Evolutionary conservation across 1,140 invertebrate genomes (phyloP).

Genomic region (Fopius arisanus): DNA sequence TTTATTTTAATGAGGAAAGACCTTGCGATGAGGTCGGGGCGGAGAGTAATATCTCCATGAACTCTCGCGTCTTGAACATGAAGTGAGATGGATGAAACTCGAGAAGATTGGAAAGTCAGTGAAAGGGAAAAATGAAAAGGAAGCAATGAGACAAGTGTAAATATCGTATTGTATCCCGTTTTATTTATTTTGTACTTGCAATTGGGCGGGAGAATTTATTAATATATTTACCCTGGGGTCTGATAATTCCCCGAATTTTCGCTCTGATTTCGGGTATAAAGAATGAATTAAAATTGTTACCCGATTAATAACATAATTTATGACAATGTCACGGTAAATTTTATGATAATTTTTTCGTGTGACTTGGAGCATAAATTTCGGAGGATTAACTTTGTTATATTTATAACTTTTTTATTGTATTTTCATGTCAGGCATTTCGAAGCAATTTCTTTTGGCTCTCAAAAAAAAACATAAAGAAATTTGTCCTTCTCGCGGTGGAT

Average conservation of each 20-base stretch:
- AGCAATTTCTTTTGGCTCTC: too few relatives aligned
- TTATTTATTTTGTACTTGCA: not conserved
- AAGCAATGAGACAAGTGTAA: not conserved
- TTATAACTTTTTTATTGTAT: not conserved
- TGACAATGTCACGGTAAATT: too few relatives aligned
- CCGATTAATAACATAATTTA: too few relatives aligned
- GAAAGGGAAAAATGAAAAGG: conserved; percentile 18
- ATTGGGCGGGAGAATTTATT: too few relatives aligned
- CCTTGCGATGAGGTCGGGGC: conserved; percentile 6
- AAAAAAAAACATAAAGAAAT: not conserved
- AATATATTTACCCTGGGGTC: too few relatives aligned
- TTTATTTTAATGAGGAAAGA: not conserved
- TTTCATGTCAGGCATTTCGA: not conserved
- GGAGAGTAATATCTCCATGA: not conserved
- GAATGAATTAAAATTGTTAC: too few relatives aligned
- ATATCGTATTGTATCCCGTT: not conserved
- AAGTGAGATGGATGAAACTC: not conserved
- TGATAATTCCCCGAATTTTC: too few relatives aligned
- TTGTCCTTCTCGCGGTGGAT: not conserved
- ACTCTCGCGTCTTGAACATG: not conserved
- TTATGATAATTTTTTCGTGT: too few relatives aligned
- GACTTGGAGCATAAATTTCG: too few relatives aligned
- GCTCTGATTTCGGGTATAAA: too few relatives aligned
- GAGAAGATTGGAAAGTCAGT: conserved; percentile 17
- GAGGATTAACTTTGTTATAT: too few relatives aligned